A percentile compares a stretch with the other conserved stretches of the same genome.
These are phyloP conservation scores for Medauroidea extradentata DNA, from an alignment of 1,140 invertebrate species.

Conservation along the genomic window DNA sequence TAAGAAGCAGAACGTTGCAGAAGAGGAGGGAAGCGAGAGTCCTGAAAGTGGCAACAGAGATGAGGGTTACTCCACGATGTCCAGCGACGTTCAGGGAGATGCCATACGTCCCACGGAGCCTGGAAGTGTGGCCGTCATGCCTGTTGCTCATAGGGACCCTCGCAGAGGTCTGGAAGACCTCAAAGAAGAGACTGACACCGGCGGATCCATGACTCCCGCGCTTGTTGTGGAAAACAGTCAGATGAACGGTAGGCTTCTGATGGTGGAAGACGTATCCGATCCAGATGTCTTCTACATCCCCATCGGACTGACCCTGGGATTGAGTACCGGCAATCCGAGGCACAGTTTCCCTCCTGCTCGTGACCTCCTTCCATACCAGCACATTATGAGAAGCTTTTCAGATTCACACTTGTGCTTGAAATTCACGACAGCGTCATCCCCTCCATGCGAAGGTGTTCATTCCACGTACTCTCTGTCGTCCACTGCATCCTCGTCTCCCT, in stretches of 20 bases:
- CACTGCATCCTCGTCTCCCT: slow-evolving; percentile 48
- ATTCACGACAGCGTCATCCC: slow-evolving; percentile 50
- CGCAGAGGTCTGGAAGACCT: slow-evolving; percentile 56
- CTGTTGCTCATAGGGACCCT: background rate
- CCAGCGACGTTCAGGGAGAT: slow-evolving; percentile 76
- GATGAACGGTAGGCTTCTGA: background rate
- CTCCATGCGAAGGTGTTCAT: slow-evolving; percentile 36
- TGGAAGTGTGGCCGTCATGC: too few species aligned
- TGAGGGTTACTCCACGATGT: slow-evolving; percentile 87
- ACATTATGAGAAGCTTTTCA: slow-evolving; percentile 65
- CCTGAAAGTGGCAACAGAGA: slow-evolving; percentile 72
- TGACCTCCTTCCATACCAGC: slow-evolving; percentile 62
- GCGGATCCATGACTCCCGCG: slow-evolving; percentile 40
- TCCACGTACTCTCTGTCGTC: slow-evolving; percentile 49
- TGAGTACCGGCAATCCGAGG: slow-evolving; percentile 48
- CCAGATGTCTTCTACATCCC: slow-evolving; percentile 66
- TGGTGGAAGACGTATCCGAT: slow-evolving; percentile 38
- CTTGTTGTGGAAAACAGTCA: background rate
- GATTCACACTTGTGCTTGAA: slow-evolving; percentile 67
- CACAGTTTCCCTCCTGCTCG: slow-evolving; percentile 63
- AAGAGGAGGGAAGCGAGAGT: slow-evolving; percentile 58
- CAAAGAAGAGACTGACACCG: slow-evolving; percentile 64
- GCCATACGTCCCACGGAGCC: slow-evolving; percentile 47
- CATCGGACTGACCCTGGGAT: slow-evolving; percentile 57
- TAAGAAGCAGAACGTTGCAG: slow-evolving; percentile 33